Base-by-base conservation (phyloP, 2,888 invertebrate species). In the Chromoteleia sp. region DNA sequence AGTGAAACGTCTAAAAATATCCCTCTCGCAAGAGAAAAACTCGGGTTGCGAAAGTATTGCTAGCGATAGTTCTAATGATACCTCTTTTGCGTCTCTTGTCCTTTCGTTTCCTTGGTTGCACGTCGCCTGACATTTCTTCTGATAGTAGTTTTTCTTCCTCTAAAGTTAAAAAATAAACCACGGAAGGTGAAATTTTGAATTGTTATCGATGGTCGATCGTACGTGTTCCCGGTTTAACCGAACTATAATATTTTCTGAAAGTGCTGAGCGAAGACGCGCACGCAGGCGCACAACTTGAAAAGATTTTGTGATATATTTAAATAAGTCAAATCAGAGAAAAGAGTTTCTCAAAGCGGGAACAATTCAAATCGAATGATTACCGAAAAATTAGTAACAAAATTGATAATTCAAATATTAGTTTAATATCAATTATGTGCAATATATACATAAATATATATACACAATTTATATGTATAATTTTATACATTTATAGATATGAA, bases 71-170 rank as follows among this genome's bases (percentile, higher is more conserved):
- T 30, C 39, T 63, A 94, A 17, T 12, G 63, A 67, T 94, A 96
- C 97, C 96, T 94, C 96, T 97, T 92, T 95, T 96, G 91, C 94
- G 95, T 92, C 94, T 94, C 92, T 96, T 97, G 91, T 97, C 96
- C 93, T 96, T 96, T 87, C 97, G 95, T 92, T 96, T 97, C 89
- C 96, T 95, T 90, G 96, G 96, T 92, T 97, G 97, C 87, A 96
- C 95, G 93, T 97, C 97, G 87, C 96, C 96, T 91, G 96, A 97
- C 97, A 97, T 97, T 92, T 92, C 94, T 92, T 50, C 54, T 8
- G 25, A 63, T 39, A 21, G n/a, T 17, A 50, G 4, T 17, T 43
- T 8, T 4, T 8, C 7, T 8, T 8, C 33, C 1, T 6, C 33
- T 33, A 1, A 25, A 25, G 6, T 25, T 25, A 25, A 25, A 25